phyloP scores from a whole-genome alignment of 2,797 vertebrate genomes.

The Discoglossus pictus region DNA sequence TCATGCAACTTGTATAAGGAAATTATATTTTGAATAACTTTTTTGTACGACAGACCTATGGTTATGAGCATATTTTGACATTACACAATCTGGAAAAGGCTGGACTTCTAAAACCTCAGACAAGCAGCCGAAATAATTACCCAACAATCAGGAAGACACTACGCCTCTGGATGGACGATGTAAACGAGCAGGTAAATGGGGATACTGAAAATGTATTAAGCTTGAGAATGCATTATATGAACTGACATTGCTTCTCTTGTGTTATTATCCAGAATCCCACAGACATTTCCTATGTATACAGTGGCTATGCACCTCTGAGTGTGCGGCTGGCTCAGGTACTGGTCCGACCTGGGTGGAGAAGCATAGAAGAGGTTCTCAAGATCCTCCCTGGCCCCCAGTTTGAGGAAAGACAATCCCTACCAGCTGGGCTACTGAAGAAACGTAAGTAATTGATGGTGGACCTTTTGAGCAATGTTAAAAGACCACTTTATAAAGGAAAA shows the following conservation, averaged over 20 bases:
- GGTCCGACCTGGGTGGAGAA: conserved; percentile 92
- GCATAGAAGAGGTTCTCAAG: conserved; percentile 96
- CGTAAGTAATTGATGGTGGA: no score
- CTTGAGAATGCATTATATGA: no score
- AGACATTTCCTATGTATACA: conserved; percentile 96
- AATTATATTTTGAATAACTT: no score
- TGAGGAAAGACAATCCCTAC: conserved; percentile 92
- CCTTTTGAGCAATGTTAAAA: no score
- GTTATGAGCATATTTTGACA: conserved; percentile 92
- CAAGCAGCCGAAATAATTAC: conserved; percentile 87
- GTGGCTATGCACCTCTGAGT: conserved; percentile 92
- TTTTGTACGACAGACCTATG: conserved; percentile 81
- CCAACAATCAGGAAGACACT: conserved; percentile 94
- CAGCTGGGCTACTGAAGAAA: conserved; percentile 79
- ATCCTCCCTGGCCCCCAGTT: conserved; percentile 96
- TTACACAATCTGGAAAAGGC: conserved; percentile 92
- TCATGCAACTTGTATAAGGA: no score
- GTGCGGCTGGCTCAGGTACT: conserved; percentile 92
- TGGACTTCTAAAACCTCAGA: conserved; percentile 85
- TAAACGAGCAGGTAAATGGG: conserved; percentile 87
- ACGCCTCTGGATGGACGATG: conserved; percentile 97
- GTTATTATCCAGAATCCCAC: conserved; percentile 84
- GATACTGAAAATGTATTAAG: no score
- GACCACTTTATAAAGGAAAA: no score
- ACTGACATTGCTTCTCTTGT: background rate